Base-by-base conservation (phyloP, 2,797 vertebrate genomes). In the Valencia hispanica region DNA sequence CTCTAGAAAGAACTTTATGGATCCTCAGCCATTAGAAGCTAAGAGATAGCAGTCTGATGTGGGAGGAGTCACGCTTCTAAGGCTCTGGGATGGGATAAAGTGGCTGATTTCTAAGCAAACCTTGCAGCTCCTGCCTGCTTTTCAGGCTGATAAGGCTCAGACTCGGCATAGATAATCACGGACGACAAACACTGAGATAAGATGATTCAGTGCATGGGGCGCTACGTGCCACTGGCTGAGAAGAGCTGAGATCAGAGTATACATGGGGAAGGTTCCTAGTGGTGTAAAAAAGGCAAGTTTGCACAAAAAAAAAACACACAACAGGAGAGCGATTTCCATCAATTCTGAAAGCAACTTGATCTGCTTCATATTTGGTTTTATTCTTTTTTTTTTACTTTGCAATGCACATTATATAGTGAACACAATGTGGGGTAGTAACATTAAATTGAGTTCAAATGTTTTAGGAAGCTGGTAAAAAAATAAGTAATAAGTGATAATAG, bases 181-280 rank as follows among this genome's bases (percentile, higher is more conserved):
- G 72, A 63, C 36, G 43, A 48, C 41, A 48, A 36, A 73, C 12
- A 5, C 72, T 36, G 72, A 73, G 71, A 73, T 73, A 63, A 63
- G 20, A 6, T 11, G 72, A 15, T 34, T 48, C 30, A n/a, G 72
- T 34, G 41, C 39, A 22, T 43, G 39, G 12, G n/a, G 36, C 5
- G 22, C 11, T 14, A 20, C 34, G 11, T 2, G 12, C 55, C 5
- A 25, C 32, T 34, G 57, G 15, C 22, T 39, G 70, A 57, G n/a
- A 48, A n/a, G 22, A 25, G 57, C 27, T 8, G 27, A 53, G 72
- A 32, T 72, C 70, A n/a, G n/a, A n/a, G n/a, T n/a, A n/a, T n/a
- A 70, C 45, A 48, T 32, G n/a, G 47, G 47, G 27, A 70, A 9
- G 3, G 1, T 50, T 41, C 34, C 11, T 3, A 66, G 9, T 10